phyloP scores from a whole-genome alignment of 2,888 invertebrate genomes.

The Chymomyza fuscimana region DNA sequence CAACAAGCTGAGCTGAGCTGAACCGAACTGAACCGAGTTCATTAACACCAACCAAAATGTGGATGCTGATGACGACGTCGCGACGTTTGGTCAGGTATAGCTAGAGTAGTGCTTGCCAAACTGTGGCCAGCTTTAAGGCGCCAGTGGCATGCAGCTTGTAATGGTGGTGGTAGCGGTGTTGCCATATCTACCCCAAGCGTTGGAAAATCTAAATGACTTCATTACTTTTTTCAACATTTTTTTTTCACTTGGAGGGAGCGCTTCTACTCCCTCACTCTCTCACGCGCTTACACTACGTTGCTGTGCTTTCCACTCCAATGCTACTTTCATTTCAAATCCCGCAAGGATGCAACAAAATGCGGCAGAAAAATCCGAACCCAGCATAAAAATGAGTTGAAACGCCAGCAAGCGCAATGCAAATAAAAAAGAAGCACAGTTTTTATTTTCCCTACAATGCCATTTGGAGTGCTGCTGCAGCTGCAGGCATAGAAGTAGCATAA shows the following conservation, averaged over 20 bases:
- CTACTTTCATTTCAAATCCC: constrained; percentile 70
- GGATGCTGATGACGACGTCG: constrained; percentile 19
- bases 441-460: constrained; percentile 41
- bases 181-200: constrained; percentile 70
- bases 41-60: constrained; percentile 56
- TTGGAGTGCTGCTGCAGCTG: constrained; percentile 46
- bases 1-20: constrained; percentile 34
- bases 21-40: constrained; percentile 48
- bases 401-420: constrained; percentile 42
- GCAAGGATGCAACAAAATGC: constrained; percentile 66
- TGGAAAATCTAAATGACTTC: constrained; percentile 74
- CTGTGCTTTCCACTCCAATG: constrained; percentile 54
- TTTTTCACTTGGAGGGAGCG: constrained; percentile 7
- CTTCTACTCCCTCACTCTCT: not conserved
- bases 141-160: constrained; percentile 31
- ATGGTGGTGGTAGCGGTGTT: constrained; percentile 32
- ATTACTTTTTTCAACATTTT: constrained; percentile 59
- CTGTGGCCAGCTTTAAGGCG: constrained; percentile 44
- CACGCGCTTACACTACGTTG: not conserved
- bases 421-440: constrained; percentile 39
- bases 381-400: constrained; percentile 11
- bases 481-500: not conserved
- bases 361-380: constrained; percentile 35
- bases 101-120: constrained; percentile 47
- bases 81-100: constrained; percentile 12